Conservation (phyloP, 2,888 invertebrate genomes). For the Mactromeris polynyma region DNA sequence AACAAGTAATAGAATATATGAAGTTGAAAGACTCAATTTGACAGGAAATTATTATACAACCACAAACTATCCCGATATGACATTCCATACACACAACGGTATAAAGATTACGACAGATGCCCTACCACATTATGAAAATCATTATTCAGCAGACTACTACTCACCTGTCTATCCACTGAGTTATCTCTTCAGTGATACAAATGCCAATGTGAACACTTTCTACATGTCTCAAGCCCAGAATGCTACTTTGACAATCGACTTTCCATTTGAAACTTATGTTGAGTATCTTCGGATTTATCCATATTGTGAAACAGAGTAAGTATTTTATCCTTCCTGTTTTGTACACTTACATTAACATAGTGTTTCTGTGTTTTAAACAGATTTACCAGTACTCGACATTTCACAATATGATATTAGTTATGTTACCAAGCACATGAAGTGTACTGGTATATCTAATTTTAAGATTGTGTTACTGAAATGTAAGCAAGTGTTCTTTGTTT, state of each 20-base stretch:
- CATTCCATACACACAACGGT: conserved; percentile 66
- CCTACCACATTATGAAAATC: conserved; percentile 22
- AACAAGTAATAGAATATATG: conserved; percentile 66
- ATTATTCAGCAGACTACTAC: conserved; percentile 29
- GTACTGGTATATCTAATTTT: not conserved
- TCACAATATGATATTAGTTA: not conserved
- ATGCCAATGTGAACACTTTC: conserved; percentile 38
- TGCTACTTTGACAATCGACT: conserved; percentile 65
- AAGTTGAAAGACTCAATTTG: conserved; percentile 71
- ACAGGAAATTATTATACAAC: conserved; percentile 39
- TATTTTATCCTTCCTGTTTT: not conserved
- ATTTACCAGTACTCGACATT: not conserved
- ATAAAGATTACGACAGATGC: conserved; percentile 67
- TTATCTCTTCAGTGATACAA: conserved; percentile 43
- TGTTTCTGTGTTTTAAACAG: not conserved
- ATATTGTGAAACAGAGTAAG: conserved; percentile 55
- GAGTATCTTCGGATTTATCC: conserved; percentile 76
- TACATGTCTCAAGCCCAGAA: conserved; percentile 38
- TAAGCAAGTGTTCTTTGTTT: not conserved
- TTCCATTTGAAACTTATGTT: conserved; percentile 72
- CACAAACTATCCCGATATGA: conserved; percentile 1
- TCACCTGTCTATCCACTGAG: conserved; percentile 37
- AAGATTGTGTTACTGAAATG: not conserved
- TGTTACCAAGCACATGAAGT: no score
- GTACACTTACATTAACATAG: not conserved